Evolutionary conservation across 2,888 invertebrate species (phyloP), one percentile per base, ranked within the genome.

Genomic region (Hirtodrosophila histrioides): DNA sequence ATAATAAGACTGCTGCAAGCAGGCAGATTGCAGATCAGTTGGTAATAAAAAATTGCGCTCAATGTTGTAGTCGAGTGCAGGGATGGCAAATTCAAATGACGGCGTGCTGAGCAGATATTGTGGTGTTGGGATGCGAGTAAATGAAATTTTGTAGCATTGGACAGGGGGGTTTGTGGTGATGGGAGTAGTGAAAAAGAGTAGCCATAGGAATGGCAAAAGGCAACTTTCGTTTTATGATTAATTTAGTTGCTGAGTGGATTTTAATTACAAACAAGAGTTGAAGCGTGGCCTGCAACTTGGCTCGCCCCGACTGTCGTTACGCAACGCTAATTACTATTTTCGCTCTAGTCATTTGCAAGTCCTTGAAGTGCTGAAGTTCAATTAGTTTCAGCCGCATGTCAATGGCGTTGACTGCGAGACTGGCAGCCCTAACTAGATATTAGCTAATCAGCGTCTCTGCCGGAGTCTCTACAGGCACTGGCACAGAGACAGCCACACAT

Each of bases 281-380:
- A 74, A 68, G 74, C 69, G 72, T 68, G 82, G 62, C 65, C 55
- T 58, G 69, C 61, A 53, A 58, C 24, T 44, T 54, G 53, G 50
- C 46, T 64, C 36, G 69, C 55, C 54, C 46, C 51, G 56, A 58
- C 56, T 66, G 79, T 87, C 86, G 88, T 84, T 84, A 83, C 79
- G 86, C 77, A 85, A 88, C 80, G 88, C 88, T 84, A 84, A 84
- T 84, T 84, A 88, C 84, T 86, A 86, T 83, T 84, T 88, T 88
- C 75, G 83, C 79, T 75, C 69, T 83, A 88, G 83, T 88, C 88
- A 88, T 88, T 84, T 84, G 86, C 83, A 87, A 83, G 85, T 81
- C 82, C 82, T 87, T 83, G 87, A 77, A 75, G 78, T 80, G 87
- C 69, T 65, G 75, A 83, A 83, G 87, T 83, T 83, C 82, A 83